phyloP scores from a whole-genome alignment of 1,140 invertebrate genomes.

The Brachionus rubens region DNA sequence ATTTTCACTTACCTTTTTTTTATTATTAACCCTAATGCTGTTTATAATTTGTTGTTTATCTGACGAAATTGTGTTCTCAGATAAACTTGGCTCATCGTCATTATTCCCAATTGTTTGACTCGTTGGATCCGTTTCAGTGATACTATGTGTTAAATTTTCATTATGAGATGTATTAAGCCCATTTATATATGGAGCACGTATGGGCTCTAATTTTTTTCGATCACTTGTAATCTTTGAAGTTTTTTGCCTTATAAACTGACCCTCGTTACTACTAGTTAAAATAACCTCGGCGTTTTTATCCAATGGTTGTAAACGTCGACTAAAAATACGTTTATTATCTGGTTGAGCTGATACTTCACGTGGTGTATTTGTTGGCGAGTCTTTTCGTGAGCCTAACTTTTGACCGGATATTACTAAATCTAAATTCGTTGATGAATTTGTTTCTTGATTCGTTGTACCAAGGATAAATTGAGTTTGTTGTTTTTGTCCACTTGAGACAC shows the following conservation, averaged over 20 bases:
- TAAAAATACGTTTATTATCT: constrained; percentile 13
- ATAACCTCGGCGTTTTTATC: constrained; percentile 10
- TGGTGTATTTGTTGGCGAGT: constrained; percentile 14
- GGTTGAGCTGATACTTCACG: constrained; percentile 18
- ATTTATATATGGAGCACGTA: not conserved
- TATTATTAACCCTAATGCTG: not conserved
- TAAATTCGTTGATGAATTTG: constrained; percentile 4
- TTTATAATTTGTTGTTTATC: constrained; percentile 33
- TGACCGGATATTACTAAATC: constrained; percentile 28
- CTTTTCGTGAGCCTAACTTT: constrained; percentile 12
- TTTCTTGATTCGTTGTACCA: constrained; percentile 29
- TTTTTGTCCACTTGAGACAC: not conserved
- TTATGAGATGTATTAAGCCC: constrained; percentile 12
- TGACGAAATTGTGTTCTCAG: constrained; percentile 31
- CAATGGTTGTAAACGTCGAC: constrained; percentile 27
- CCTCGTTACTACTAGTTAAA: not conserved
- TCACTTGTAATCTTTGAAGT: constrained; percentile 15
- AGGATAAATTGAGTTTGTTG: not conserved
- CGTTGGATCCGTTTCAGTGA: constrained; percentile 28
- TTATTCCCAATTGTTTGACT: constrained; percentile 25
- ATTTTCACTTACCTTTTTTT: not conserved
- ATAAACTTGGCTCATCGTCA: constrained; percentile 37
- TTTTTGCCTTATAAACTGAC: constrained; percentile 43
- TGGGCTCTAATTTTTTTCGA: constrained; percentile 41
- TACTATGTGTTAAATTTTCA: constrained; percentile 38